Percentiles rank a stretch among this genome's conserved stretches.
These are phyloP conservation scores for Lasius platythorax DNA, from an alignment of 2,888 invertebrate species.

Conservation along the genomic window DNA sequence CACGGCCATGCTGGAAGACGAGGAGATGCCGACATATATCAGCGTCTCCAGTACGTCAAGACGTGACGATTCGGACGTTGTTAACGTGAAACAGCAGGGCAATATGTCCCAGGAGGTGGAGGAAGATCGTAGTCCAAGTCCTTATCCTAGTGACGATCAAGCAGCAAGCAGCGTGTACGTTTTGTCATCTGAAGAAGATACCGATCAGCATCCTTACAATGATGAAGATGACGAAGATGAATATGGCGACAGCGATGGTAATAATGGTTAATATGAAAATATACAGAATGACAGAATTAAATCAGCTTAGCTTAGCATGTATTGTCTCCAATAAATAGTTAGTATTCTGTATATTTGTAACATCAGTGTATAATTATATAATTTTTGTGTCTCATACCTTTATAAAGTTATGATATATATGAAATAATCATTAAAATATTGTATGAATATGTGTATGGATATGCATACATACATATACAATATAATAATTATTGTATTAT, in stretches of 20 bases:
- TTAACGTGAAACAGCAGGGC: conserved; percentile 56
- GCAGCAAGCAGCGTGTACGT: conserved; percentile 78
- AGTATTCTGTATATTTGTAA: background rate
- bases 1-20: conserved; percentile 79
- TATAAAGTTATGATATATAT: background rate
- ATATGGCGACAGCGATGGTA: conserved; percentile 71
- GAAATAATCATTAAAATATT: background rate
- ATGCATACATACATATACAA: background rate
- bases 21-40: conserved; percentile 81
- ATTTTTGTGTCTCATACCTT: background rate
- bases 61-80: conserved; percentile 70
- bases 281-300: background rate
- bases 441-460: background rate
- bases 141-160: conserved; percentile 75
- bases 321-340: background rate
- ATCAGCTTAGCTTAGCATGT: background rate
- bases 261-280: background rate
- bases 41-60: conserved; percentile 75
- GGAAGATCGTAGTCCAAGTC: conserved; percentile 70
- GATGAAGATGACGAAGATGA: conserved; percentile 75
- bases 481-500: background rate
- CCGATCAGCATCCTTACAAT: conserved; percentile 64
- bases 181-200: conserved; percentile 77
- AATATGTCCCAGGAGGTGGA: conserved; percentile 47
- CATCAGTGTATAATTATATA: background rate